Percentiles rank a stretch among this genome's conserved stretches.
These are phyloP conservation scores for Grantiella picta DNA, from an alignment of 2,113 vertebrate species.

Conservation along the genomic window DNA sequence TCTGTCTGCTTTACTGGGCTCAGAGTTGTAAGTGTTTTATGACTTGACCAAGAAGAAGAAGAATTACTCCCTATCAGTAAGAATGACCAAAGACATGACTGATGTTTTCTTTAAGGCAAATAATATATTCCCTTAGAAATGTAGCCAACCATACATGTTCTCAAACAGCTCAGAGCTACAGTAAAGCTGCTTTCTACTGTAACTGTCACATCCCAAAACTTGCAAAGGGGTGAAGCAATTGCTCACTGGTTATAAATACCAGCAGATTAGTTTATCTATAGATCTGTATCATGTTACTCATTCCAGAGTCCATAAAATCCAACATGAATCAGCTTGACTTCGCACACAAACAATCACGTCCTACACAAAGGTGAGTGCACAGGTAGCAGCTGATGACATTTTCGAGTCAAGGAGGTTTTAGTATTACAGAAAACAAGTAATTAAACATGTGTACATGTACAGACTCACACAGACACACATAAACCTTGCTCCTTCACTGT, in stretches of 20 bases:
- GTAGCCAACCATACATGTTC: background rate
- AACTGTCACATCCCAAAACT: background rate
- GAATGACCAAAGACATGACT: background rate
- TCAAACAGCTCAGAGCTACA: background rate
- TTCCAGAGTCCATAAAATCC: slow-evolving; percentile 35
- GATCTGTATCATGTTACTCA: slow-evolving; percentile 54
- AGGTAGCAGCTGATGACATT: background rate
- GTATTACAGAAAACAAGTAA: background rate
- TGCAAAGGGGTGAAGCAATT: slow-evolving; percentile 25
- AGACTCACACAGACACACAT: background rate
- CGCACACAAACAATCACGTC: background rate
- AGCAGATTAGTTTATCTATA: slow-evolving; percentile 50
- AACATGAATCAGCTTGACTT: slow-evolving; percentile 13
- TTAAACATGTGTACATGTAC: background rate
- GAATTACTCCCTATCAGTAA: background rate
- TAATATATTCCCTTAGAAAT: background rate
- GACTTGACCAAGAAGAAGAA: background rate
- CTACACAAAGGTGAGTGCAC: background rate
- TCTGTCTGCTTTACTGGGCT: slow-evolving; percentile 43
- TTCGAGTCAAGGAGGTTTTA: background rate
- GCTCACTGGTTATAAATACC: slow-evolving; percentile 54
- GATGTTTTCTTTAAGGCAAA: slow-evolving; percentile 19
- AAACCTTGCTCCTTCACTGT: background rate
- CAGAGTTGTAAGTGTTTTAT: slow-evolving; percentile 25
- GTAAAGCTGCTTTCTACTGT: background rate